Evolutionary conservation across 2,888 invertebrate genomes (phyloP), one percentile per base, ranked within the genome.

Genomic region (Leucophenga maculata): DNA sequence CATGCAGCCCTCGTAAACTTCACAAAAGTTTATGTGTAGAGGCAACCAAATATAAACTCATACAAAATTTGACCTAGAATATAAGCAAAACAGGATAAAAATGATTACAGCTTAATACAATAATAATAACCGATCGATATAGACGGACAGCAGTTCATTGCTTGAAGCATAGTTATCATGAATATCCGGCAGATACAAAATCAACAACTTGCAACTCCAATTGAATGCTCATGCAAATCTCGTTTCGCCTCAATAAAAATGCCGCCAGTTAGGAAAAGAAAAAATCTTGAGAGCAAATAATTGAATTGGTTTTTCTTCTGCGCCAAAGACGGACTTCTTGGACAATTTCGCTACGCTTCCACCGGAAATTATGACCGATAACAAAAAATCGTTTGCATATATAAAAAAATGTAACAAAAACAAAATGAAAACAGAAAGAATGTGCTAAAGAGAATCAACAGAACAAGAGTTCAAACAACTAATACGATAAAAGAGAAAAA

Each of bases 341-440:
- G n/a, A 18, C 13, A n/a, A 11, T 20, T 60, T 44, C 22, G 22
- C 20, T 46, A 46, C 26, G 22, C 62, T 62, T 62, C 62, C 46
- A 48, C 62, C 62, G 60, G 60, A 62, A 62, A 62, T 62, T 46
- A 46, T 16, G 14, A 50, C 9, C 6, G 16, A 50, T 50, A 50
- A 50, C n/a, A 50, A 46, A 46, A 16, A 55, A 22, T 22, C 6
- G 20, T 55, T 55, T 55, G 55, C 55, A 55, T 55, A 55, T 22
- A 44, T 18, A 44, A 59, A 32, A 39, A 60, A 60, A 60, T 39
- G 39, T 6, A 32, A 18, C 20, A 4, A 52, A 52, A 52, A 16
- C 3, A 52, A 52, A n/a, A 26, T 14, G 14, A 57, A 31, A 57
- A 57, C 14, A 57, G 1, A n/a, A 57, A 31, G 31, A 31, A 57